These are phyloP conservation scores for Arion vulgaris DNA, from an alignment of 1,140 invertebrate genomes.

Conservation along the genomic window DNA sequence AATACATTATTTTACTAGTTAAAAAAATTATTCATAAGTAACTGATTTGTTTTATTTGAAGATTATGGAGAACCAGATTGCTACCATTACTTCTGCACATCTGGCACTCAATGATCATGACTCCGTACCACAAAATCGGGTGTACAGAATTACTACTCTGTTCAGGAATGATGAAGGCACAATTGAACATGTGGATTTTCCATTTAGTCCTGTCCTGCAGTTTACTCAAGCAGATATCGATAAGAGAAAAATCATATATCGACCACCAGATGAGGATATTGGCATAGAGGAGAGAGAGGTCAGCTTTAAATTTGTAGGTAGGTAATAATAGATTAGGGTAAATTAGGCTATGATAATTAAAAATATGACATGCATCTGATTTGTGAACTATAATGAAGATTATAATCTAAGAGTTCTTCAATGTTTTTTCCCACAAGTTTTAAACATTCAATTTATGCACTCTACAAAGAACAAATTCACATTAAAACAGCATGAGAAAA, in stretches of 20 bases:
- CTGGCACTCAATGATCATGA: conserved; percentile 50
- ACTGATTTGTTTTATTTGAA: too few relatives aligned
- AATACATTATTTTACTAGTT: too few relatives aligned
- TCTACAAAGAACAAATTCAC: too few relatives aligned
- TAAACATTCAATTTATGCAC: too few relatives aligned
- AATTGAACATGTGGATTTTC: conserved; percentile 57
- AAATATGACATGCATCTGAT: too few relatives aligned
- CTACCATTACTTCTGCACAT: conserved; percentile 51
- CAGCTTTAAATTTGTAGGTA: conserved; percentile 58
- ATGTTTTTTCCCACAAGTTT: too few relatives aligned
- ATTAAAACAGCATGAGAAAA: too few relatives aligned
- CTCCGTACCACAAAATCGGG: conserved; percentile 47
- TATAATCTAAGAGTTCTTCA: too few relatives aligned
- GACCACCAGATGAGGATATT: conserved; percentile 56
- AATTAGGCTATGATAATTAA: too few relatives aligned
- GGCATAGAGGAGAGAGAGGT: conserved; percentile 53
- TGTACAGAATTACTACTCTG: conserved; percentile 54
- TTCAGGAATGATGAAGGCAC: conserved; percentile 53
- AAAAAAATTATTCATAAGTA: too few relatives aligned
- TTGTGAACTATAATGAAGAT: too few relatives aligned
- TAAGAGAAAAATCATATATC: conserved; percentile 60
- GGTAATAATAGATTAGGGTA: background rate
- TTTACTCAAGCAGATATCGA: conserved; percentile 66
- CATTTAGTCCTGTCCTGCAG: conserved; percentile 50
- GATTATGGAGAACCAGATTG: conserved; percentile 65